A percentile compares a stretch with the other conserved stretches of the same genome.
Conservation (phyloP, 2,113 vertebrate species). For the Mus pahari region DNA sequence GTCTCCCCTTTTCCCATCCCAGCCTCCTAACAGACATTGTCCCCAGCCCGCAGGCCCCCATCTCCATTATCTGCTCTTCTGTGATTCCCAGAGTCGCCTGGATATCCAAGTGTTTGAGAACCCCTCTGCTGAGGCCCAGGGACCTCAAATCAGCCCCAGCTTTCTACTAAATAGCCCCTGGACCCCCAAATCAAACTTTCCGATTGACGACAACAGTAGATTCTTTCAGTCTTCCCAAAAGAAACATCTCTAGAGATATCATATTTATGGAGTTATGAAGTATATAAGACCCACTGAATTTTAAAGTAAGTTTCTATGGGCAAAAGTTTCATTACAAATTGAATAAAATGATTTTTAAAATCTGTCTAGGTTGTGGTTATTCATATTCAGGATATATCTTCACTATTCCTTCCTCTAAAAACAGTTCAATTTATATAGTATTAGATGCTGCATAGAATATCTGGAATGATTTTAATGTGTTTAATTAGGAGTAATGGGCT, state of each 20-base stretch:
- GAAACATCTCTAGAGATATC: background rate
- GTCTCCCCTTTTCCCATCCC: too few relatives aligned
- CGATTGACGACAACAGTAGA: too few relatives aligned
- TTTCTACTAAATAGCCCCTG: too few relatives aligned
- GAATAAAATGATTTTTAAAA: background rate
- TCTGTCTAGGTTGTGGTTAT: background rate
- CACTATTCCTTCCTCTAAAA: constrained; percentile 36
- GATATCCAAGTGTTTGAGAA: too few relatives aligned
- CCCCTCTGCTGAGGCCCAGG: too few relatives aligned
- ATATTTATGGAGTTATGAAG: background rate
- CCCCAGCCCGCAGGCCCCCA: too few relatives aligned
- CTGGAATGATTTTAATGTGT: constrained; percentile 71
- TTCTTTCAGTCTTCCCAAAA: background rate
- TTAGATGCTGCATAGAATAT: constrained; percentile 42
- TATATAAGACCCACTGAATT: background rate
- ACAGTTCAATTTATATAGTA: background rate
- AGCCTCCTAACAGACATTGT: too few relatives aligned
- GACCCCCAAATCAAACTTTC: accelerated
- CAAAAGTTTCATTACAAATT: background rate
- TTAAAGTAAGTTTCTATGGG: constrained; percentile 9
- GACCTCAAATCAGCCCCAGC: too few relatives aligned
- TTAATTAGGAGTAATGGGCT: constrained; percentile 85
- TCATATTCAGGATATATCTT: background rate
- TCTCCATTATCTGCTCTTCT: too few relatives aligned
- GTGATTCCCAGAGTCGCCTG: too few relatives aligned